Percentiles rank a stretch among this genome's conserved stretches.
phyloP scores from a whole-genome alignment of 2,113 vertebrate species.

The Cacatua alba region DNA sequence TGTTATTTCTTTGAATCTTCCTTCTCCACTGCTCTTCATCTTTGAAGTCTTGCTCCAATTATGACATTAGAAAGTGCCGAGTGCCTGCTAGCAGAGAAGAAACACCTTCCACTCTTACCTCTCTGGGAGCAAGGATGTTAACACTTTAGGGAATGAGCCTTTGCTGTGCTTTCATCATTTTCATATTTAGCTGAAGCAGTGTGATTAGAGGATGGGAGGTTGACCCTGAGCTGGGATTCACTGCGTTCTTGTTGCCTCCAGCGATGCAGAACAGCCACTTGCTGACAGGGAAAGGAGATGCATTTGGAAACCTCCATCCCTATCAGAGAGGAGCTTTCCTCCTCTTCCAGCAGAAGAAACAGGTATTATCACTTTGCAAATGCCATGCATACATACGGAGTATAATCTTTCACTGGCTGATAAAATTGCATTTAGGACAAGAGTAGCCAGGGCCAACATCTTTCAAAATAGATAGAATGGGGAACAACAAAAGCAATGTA shows the following conservation, averaged over 20 bases:
- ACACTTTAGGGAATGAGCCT: background rate
- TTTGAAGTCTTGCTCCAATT: background rate
- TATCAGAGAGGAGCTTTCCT: background rate
- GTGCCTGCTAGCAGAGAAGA: background rate
- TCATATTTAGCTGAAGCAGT: background rate
- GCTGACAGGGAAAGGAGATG: background rate
- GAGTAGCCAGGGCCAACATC: background rate
- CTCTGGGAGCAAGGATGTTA: background rate
- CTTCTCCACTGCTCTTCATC: background rate
- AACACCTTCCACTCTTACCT: background rate
- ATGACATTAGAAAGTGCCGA: background rate
- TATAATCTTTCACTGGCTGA: background rate
- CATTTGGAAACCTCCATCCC: background rate
- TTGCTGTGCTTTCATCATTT: constrained; percentile 7
- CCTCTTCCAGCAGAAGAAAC: background rate
- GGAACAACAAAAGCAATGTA: background rate
- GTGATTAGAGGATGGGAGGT: constrained; percentile 17
- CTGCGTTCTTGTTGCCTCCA: background rate
- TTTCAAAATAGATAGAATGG: background rate
- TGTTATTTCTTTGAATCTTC: background rate
- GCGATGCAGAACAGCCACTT: background rate
- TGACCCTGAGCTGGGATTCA: background rate
- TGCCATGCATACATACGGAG: background rate
- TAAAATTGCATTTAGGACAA: background rate
- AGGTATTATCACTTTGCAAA: background rate